phyloP scores from a whole-genome alignment of 2,797 vertebrate species.

The Sandelia bainsii region DNA sequence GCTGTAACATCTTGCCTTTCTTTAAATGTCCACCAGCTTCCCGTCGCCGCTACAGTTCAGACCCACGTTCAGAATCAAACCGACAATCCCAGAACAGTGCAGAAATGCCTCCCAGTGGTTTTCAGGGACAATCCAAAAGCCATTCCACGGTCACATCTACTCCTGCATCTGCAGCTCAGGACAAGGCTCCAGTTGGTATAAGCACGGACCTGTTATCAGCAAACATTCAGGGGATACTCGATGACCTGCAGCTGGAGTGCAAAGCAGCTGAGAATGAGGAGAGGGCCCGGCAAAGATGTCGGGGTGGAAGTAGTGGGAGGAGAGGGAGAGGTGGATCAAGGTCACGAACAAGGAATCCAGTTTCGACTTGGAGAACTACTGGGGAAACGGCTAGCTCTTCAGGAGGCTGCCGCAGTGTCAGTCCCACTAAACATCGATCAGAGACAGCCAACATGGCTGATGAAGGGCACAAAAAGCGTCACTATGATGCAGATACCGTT shows the following conservation, averaged over 20 bases:
- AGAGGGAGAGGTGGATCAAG: slow-evolving; percentile 73
- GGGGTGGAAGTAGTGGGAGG: slow-evolving; percentile 43
- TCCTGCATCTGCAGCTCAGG: slow-evolving; percentile 49
- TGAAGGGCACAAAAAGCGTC: slow-evolving; percentile 87
- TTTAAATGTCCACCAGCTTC: slow-evolving; percentile 59
- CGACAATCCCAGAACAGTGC: slow-evolving; percentile 55
- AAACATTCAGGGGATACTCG: slow-evolving; percentile 93
- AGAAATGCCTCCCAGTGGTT: slow-evolving; percentile 56
- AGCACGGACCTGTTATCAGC: slow-evolving; percentile 88
- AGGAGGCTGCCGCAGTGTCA: slow-evolving; percentile 85
- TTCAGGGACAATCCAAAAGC: slow-evolving; percentile 42
- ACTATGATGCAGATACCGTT: slow-evolving; percentile 93
- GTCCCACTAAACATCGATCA: slow-evolving; percentile 85
- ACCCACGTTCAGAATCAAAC: slow-evolving; percentile 58
- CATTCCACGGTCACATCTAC: slow-evolving; percentile 24
- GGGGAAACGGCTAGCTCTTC: slow-evolving; percentile 37
- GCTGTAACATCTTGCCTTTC: slow-evolving; percentile 27
- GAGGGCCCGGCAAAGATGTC: slow-evolving; percentile 58
- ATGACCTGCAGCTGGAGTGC: slow-evolving; percentile 91
- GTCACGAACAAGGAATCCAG: slow-evolving; percentile 65
- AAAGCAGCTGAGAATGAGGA: slow-evolving; percentile 59
- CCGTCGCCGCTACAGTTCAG: slow-evolving; percentile 64
- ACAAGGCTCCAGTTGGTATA: slow-evolving; percentile 52
- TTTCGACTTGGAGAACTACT: slow-evolving; percentile 63
- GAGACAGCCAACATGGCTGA: slow-evolving; percentile 79